A percentile compares a stretch with the other conserved stretches of the same genome.
Conservation (phyloP, 2,797 vertebrate species). For the Tolypeutes matacus region DNA sequence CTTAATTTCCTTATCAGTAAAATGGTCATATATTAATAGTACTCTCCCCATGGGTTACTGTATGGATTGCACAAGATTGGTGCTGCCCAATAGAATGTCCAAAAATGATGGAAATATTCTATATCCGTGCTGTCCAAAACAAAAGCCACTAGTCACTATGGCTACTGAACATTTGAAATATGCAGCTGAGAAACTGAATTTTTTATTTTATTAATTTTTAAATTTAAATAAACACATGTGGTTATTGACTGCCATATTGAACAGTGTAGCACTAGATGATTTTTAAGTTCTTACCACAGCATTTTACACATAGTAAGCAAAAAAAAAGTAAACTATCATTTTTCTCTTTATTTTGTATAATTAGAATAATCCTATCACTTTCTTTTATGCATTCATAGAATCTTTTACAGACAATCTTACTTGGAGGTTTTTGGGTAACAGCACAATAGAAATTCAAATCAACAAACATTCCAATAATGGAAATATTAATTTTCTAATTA, state of each 20-base stretch:
- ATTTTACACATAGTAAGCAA: not conserved
- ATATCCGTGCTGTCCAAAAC: not conserved
- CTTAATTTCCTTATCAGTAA: not conserved
- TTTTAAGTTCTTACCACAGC: not conserved
- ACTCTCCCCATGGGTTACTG: not conserved
- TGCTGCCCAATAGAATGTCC: not conserved
- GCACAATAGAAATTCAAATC: slow-evolving; percentile 14
- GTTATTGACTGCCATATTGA: not conserved
- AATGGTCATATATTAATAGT: not conserved
- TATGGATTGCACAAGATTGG: not conserved
- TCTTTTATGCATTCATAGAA: slow-evolving; percentile 8
- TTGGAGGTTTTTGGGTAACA: not conserved
- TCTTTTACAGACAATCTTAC: not conserved
- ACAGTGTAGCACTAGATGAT: not conserved
- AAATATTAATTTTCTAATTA: slow-evolving; percentile 43
- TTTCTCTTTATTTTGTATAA: slow-evolving; percentile 37
- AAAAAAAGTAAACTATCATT: not conserved
- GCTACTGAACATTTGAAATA: not conserved
- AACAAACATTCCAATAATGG: not conserved
- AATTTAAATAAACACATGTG: not conserved
- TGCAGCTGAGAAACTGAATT: not conserved
- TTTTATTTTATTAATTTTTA: not conserved
- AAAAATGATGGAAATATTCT: not conserved
- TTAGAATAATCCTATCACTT: slow-evolving; percentile 31
- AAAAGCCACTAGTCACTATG: not conserved